Percentiles rank a stretch among this genome's conserved stretches.
phyloP scores from a whole-genome alignment of 2,113 vertebrate genomes.

The Dryoscopus gambensis region DNA sequence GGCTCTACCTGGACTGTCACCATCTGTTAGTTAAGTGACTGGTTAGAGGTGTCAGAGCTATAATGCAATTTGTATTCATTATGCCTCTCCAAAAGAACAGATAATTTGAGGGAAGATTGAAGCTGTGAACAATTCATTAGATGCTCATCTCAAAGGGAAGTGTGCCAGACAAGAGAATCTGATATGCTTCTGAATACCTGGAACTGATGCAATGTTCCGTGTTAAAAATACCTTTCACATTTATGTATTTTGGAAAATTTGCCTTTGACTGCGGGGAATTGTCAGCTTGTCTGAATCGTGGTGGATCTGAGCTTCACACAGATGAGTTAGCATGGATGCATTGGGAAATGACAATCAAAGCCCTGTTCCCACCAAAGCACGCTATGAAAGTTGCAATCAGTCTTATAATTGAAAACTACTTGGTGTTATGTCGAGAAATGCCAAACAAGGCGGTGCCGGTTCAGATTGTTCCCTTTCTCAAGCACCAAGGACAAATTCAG shows the following conservation, averaged over 20 bases:
- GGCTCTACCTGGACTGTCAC: not conserved
- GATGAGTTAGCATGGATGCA: not conserved
- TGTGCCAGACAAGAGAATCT: not conserved
- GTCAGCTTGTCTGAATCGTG: not conserved
- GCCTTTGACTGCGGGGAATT: conserved; percentile 28
- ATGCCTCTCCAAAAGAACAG: not conserved
- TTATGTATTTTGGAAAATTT: not conserved
- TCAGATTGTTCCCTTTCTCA: not conserved
- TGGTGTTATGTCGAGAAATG: not conserved
- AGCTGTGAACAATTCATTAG: not conserved
- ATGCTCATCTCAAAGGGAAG: not conserved
- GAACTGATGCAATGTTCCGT: not conserved
- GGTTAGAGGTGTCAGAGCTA: not conserved
- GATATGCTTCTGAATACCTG: not conserved
- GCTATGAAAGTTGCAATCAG: conserved; percentile 39
- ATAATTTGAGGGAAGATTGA: not conserved
- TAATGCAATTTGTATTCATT: not conserved
- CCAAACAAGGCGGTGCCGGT: not conserved
- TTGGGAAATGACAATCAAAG: conserved; percentile 31
- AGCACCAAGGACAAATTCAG: not conserved
- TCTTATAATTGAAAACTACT: conserved; percentile 51
- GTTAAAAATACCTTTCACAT: not conserved
- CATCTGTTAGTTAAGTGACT: not conserved
- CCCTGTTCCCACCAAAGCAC: conserved; percentile 14
- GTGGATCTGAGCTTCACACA: not conserved